Evolutionary conservation across 2,113 vertebrate species (phyloP).

Genomic region (Ranitomeya variabilis): DNA sequence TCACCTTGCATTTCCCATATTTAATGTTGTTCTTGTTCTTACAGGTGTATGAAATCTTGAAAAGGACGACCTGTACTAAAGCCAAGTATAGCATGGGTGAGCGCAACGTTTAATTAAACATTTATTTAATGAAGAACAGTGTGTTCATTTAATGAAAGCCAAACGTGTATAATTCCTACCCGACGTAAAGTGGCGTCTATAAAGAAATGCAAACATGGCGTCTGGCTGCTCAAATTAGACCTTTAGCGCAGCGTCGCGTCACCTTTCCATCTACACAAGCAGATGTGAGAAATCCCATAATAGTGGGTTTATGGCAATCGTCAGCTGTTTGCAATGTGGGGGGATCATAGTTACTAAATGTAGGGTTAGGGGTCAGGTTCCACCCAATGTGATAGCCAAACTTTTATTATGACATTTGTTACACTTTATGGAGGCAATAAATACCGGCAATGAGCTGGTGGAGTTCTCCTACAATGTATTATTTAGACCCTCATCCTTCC

Average conservation of each 20-base stretch:
- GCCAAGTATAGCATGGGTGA: constrained; percentile 93
- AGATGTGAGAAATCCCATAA: not conserved
- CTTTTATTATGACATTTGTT: no score
- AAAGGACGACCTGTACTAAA: constrained; percentile 86
- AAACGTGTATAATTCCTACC: no score
- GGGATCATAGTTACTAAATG: no score
- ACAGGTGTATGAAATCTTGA: constrained; percentile 92
- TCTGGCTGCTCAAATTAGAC: not conserved
- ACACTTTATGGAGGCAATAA: no score
- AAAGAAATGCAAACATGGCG: not conserved
- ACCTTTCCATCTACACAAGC: not conserved
- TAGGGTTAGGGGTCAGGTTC: no score
- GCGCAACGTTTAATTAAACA: constrained; percentile 50
- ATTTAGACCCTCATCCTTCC: no score
- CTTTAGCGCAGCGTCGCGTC: not conserved
- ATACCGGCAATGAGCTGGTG: no score
- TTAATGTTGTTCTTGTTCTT: constrained; percentile 1
- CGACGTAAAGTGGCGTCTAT: no score
- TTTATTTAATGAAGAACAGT: not conserved
- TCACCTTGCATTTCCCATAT: not conserved
- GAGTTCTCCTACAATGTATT: no score
- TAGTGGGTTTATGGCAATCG: no score
- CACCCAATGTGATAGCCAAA: no score
- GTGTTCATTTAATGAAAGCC: not conserved
- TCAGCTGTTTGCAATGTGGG: no score